phyloP scores from a whole-genome alignment of 2,888 invertebrate genomes.

The Nasonovia ribisnigri region DNA sequence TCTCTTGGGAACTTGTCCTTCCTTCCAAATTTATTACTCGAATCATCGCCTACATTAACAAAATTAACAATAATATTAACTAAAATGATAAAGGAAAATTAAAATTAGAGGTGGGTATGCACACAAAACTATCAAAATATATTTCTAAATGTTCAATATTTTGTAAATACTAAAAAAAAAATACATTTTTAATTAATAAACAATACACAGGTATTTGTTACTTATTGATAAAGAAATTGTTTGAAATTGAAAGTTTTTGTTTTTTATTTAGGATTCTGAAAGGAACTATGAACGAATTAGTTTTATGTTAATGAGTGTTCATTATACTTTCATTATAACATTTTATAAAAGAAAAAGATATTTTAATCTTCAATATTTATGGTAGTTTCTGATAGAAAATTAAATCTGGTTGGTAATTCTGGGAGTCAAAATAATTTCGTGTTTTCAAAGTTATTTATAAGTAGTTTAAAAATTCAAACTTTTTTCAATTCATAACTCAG shows the following conservation, averaged over 20 bases:
- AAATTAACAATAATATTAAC: neutral
- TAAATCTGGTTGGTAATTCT: too few relatives aligned
- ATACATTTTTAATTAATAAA: neutral
- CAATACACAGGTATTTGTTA: neutral
- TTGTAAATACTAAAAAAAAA: neutral
- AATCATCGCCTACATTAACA: conserved; percentile 53
- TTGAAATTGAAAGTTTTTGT: neutral
- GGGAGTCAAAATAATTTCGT: too few relatives aligned
- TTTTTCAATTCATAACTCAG: too few relatives aligned
- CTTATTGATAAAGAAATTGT: neutral
- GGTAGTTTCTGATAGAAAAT: too few relatives aligned
- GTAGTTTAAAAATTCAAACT: too few relatives aligned
- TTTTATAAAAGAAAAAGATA: neutral
- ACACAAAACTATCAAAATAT: too few relatives aligned
- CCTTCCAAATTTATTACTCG: conserved; percentile 70
- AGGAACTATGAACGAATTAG: neutral
- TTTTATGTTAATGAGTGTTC: neutral
- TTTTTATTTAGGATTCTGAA: neutral
- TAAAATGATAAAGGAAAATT: neutral
- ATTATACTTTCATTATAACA: neutral
- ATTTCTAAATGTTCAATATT: too few relatives aligned
- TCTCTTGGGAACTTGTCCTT: conserved; percentile 72
- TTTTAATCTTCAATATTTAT: too few relatives aligned
- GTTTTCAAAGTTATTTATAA: too few relatives aligned
- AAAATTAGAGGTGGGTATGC: too few relatives aligned